Percentiles rank a stretch among this genome's conserved stretches.
Conservation (phyloP, 2,113 vertebrate genomes). For the Pomatorhinus ruficollis region DNA sequence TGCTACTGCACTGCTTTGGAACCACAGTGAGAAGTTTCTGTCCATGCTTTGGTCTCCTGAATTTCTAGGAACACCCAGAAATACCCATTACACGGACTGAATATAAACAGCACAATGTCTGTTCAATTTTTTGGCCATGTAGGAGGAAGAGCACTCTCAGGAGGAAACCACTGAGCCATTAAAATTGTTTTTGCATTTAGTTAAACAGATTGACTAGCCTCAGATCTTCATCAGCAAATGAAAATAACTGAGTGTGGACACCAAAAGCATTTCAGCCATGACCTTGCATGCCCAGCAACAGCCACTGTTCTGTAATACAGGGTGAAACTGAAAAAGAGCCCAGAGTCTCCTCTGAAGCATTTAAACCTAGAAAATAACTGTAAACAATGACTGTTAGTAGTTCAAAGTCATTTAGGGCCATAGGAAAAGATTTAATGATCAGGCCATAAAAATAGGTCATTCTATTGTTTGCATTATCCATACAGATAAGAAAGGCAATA, state of each 20-base stretch:
- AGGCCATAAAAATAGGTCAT: neutral
- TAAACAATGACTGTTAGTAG: neutral
- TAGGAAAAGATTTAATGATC: neutral
- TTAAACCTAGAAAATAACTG: neutral
- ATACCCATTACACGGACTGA: neutral
- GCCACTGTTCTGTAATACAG: neutral
- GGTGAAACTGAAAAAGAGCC: neutral
- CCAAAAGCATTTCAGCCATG: neutral
- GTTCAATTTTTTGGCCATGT: neutral
- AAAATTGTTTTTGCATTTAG: neutral
- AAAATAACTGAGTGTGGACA: neutral
- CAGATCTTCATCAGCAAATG: neutral
- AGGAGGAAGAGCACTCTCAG: neutral
- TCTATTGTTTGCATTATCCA: neutral
- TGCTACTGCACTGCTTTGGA: neutral
- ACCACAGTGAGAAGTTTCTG: neutral
- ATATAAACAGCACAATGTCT: neutral
- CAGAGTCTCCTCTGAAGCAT: neutral
- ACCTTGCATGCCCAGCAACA: neutral
- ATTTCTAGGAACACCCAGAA: neutral
- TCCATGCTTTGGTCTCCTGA: neutral
- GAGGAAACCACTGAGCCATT: neutral
- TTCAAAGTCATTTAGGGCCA: neutral
- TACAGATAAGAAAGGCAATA: neutral
- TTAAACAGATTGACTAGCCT: neutral